phyloP scores from a whole-genome alignment of 2,888 invertebrate species.

The Plagodis pulveraria region DNA sequence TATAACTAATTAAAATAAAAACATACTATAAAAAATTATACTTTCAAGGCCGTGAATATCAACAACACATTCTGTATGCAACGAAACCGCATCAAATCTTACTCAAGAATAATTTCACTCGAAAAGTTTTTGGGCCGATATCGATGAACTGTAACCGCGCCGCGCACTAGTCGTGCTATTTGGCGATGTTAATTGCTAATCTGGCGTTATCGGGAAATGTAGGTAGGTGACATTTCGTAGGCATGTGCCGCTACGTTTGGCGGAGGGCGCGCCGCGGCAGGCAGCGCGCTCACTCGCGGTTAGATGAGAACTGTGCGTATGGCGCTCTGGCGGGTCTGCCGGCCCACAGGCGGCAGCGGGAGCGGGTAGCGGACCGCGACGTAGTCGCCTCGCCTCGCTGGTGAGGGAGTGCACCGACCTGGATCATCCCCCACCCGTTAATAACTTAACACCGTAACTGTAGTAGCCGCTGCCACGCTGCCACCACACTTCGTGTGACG shows the following conservation, averaged over 20 bases:
- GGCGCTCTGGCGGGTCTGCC: conserved; percentile 39
- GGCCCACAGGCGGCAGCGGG: conserved; percentile 44
- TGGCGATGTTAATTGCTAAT: conserved; percentile 69
- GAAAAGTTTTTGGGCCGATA: conserved; percentile 42
- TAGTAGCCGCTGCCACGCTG: neutral
- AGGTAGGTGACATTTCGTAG: conserved; percentile 75
- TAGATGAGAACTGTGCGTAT: conserved; percentile 77
- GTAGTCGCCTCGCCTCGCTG: conserved; percentile 47
- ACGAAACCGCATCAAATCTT: conserved; percentile 50
- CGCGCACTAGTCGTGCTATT: conserved; percentile 68
- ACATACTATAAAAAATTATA: conserved; percentile 54
- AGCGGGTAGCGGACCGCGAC: conserved; percentile 42
- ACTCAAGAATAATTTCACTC: conserved; percentile 59
- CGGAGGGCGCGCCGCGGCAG: conserved; percentile 74
- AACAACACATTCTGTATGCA: conserved; percentile 76
- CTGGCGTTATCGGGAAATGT: conserved; percentile 69
- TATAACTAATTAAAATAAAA: conserved; percentile 57
- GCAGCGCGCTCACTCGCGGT: conserved; percentile 83
- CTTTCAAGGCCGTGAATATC: conserved; percentile 67
- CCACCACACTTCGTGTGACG: conserved; percentile 26
- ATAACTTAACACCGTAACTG: conserved; percentile 39
- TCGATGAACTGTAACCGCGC: conserved; percentile 48
- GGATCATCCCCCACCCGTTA: conserved; percentile 68
- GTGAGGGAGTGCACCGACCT: conserved; percentile 70
- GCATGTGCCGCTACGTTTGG: conserved; percentile 70